Conservation (phyloP, 2,113 vertebrate genomes). For the Corythornis cristatus region DNA sequence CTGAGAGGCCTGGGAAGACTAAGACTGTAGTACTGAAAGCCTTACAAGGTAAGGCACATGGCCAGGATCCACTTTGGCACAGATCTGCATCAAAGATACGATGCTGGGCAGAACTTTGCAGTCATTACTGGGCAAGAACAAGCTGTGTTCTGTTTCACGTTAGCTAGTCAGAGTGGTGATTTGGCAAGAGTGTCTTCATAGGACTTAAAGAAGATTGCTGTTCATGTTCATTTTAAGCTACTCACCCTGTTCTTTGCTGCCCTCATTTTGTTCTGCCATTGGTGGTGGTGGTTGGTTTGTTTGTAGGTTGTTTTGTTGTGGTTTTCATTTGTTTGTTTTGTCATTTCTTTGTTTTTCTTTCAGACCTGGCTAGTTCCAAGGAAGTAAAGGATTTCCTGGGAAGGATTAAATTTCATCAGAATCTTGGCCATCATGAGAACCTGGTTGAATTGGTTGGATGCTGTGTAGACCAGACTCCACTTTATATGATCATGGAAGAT, state of each 20-base stretch:
- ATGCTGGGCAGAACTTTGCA: not conserved
- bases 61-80: not conserved
- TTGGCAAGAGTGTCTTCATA: not conserved
- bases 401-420: constrained; percentile 72
- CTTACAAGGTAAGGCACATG: constrained; percentile 45
- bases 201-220: not conserved
- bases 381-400: constrained; percentile 75
- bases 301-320: not conserved
- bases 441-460: constrained; percentile 76
- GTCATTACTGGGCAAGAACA: not conserved
- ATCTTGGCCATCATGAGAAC: constrained; percentile 72
- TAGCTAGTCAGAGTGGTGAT: not conserved
- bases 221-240: not conserved
- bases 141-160: not conserved
- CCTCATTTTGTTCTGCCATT: not conserved
- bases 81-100: not conserved
- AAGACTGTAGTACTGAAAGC: constrained; percentile 69
- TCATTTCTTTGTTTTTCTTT: not conserved
- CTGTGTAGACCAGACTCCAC: constrained; percentile 68
- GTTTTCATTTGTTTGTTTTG: not conserved
- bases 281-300: not conserved
- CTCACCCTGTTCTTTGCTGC: not conserved
- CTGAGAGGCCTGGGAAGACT: not conserved
- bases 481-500: constrained; percentile 76
- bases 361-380: constrained; percentile 43